Conservation (phyloP, 2,113 vertebrate species). For the Lepisosteus osseus region DNA sequence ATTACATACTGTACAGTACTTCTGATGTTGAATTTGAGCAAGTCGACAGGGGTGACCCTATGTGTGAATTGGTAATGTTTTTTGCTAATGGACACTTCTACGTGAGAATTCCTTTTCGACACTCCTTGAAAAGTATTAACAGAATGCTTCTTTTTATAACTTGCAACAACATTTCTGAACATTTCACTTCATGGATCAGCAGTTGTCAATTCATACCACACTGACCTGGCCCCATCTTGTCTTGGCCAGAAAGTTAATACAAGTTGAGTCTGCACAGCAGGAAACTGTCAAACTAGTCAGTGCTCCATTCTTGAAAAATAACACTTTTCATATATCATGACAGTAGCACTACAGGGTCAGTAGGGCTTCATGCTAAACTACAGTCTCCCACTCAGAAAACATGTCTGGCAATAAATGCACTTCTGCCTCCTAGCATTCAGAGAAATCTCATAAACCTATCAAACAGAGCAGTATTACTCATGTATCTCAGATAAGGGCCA, state of each 20-base stretch:
- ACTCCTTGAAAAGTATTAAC: too few species aligned
- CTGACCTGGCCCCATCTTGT: slow-evolving; percentile 23
- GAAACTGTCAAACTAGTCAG: slow-evolving; percentile 46
- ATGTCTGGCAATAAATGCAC: too few species aligned
- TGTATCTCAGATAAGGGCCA: too few species aligned
- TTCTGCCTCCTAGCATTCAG: too few species aligned
- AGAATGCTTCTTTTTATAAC: neutral
- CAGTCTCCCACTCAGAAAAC: slow-evolving; percentile 2
- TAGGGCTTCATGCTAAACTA: slow-evolving; percentile 41
- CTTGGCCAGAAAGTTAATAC: slow-evolving; percentile 37
- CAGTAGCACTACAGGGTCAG: slow-evolving; percentile 54
- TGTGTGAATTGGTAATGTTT: too few species aligned
- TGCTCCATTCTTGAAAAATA: slow-evolving; percentile 60
- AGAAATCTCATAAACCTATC: too few species aligned
- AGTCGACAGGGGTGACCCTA: too few species aligned
- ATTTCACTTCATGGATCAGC: neutral
- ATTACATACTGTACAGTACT: too few species aligned
- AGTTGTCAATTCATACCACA: slow-evolving; percentile 12
- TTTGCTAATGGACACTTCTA: too few species aligned
- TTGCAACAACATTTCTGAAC: neutral
- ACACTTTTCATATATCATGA: slow-evolving; percentile 41
- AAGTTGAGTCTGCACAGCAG: slow-evolving; percentile 45
- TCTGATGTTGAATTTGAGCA: too few species aligned
- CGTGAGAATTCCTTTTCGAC: too few species aligned
- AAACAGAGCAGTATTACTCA: too few species aligned